Percentiles rank a stretch among this genome's conserved stretches.
Conservation (phyloP, 1,140 invertebrate species). For the Steinernema khuongi region DNA sequence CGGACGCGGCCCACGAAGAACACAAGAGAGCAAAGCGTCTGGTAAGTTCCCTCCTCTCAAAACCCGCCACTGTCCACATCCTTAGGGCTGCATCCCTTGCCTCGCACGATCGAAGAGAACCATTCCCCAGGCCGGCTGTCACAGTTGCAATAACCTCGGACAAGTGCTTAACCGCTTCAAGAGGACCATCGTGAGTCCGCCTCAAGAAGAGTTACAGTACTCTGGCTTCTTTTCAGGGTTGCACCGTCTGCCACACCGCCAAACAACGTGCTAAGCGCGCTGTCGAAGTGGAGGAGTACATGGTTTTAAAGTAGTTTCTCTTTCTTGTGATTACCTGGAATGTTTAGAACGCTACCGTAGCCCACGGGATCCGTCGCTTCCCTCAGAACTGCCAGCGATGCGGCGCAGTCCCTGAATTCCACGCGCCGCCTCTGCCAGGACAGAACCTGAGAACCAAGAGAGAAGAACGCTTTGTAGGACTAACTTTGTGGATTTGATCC, state of each 20-base stretch:
- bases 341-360: not conserved
- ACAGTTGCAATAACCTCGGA: not conserved
- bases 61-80: not conserved
- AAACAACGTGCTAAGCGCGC: not conserved
- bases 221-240: not conserved
- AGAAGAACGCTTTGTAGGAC: not conserved
- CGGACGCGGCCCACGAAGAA: not conserved
- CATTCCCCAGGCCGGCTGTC: not conserved
- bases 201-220: too few relatives aligned
- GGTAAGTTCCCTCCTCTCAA: not conserved
- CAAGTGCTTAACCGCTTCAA: not conserved
- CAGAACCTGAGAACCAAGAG: not conserved
- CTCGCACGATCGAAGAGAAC: not conserved
- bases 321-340: not conserved
- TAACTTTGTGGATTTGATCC: not conserved
- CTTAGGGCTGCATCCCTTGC: not conserved
- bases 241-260: constrained; percentile 8
- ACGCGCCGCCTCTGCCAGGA: not conserved
- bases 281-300: not conserved
- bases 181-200: not conserved
- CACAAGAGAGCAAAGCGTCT: not conserved
- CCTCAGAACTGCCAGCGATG: not conserved
- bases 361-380: not conserved
- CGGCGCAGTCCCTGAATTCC: not conserved
- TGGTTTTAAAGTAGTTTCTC: not conserved